phyloP scores from a whole-genome alignment of 2,888 invertebrate genomes.

The Apeira syringaria region DNA sequence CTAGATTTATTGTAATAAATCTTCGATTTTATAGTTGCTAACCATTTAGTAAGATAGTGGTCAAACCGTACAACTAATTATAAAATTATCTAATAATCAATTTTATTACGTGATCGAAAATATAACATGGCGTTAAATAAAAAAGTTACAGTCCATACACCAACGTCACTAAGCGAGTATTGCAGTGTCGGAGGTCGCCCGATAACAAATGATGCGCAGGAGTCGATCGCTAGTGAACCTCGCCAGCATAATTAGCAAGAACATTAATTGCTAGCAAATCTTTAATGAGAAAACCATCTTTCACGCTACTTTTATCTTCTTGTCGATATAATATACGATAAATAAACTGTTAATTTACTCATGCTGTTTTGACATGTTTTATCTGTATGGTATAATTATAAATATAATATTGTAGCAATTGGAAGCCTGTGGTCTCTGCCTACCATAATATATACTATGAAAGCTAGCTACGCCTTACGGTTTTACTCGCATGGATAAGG shows the following conservation, averaged over 20 bases:
- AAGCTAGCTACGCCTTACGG: too few relatives aligned
- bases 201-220: conserved; percentile 79
- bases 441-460: too few relatives aligned
- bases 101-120: background rate
- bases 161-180: conserved; percentile 62
- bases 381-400: too few relatives aligned
- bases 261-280: conserved; percentile 74
- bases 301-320: conserved; percentile 38
- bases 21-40: too few relatives aligned
- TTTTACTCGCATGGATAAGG: background rate
- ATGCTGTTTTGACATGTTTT: too few relatives aligned
- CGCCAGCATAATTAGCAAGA: conserved; percentile 68
- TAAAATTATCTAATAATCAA: background rate
- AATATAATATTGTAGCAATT: too few relatives aligned
- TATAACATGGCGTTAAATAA: conserved; percentile 36
- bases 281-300: conserved; percentile 62
- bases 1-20: too few relatives aligned
- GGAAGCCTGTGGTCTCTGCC: too few relatives aligned
- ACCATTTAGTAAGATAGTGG: too few relatives aligned
- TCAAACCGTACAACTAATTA: too few relatives aligned
- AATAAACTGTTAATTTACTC: too few relatives aligned
- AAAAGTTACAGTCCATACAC: conserved; percentile 41
- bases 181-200: conserved; percentile 62
- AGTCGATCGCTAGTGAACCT: conserved; percentile 67
- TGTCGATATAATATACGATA: too few relatives aligned